Conservation (phyloP, 2,888 invertebrate species). For the Tenthredo distinguenda region DNA sequence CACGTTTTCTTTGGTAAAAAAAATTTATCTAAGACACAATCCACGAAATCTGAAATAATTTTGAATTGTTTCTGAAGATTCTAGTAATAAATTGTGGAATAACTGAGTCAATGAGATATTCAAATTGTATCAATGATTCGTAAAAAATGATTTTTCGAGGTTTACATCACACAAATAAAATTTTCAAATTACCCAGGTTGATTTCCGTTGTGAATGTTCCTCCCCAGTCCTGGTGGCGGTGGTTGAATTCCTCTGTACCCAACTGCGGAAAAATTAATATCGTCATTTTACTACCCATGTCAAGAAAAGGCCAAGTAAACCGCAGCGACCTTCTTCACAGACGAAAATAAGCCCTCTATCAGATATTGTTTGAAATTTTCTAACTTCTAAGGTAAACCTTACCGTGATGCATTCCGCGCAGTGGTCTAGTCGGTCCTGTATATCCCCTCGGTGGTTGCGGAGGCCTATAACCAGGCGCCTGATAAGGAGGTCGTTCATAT, state of each 20-base stretch:
- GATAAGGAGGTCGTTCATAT: conserved; percentile 74
- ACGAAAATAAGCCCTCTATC: too few relatives aligned
- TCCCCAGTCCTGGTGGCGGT: conserved; percentile 82
- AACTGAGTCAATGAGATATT: too few relatives aligned
- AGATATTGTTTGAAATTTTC: not conserved
- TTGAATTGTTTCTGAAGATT: not conserved
- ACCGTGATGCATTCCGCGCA: conserved; percentile 76
- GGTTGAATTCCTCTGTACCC: conserved; percentile 79
- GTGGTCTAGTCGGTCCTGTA: conserved; percentile 73
- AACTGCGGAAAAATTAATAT: conserved; percentile 59
- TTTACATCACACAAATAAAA: not conserved
- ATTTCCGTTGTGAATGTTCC: conserved; percentile 78
- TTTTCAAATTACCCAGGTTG: conserved; percentile 78
- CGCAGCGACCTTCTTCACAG: too few relatives aligned
- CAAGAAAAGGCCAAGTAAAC: not conserved
- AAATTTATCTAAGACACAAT: too few relatives aligned
- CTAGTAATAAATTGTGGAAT: too few relatives aligned
- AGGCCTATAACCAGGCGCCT: conserved; percentile 72
- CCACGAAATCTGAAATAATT: not conserved
- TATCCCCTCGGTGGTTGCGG: conserved; percentile 74
- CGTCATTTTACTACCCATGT: not conserved
- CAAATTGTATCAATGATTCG: not conserved
- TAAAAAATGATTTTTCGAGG: too few relatives aligned
- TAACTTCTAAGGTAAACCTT: conserved; percentile 57
- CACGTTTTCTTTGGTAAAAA: too few relatives aligned